A percentile compares a stretch with the other conserved stretches of the same genome.
phyloP scores from a whole-genome alignment of 2,888 invertebrate genomes.

The Eilema depressum region DNA sequence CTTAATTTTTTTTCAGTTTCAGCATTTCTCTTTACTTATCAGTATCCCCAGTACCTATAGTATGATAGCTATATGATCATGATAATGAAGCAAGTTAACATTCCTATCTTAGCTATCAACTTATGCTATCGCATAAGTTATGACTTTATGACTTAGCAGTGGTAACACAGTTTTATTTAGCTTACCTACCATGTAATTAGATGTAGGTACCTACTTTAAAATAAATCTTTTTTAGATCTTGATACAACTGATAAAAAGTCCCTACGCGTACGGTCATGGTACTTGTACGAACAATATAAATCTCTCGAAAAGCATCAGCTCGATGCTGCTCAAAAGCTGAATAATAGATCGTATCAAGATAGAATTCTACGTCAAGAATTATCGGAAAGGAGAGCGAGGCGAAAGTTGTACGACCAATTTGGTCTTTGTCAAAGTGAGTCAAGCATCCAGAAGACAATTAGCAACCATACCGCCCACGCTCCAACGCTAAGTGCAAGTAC shows the following conservation, averaged over 20 bases:
- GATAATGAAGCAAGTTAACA: not conserved
- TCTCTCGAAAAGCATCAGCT: slow-evolving; percentile 74
- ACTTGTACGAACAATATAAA: slow-evolving; percentile 80
- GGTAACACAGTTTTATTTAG: not conserved
- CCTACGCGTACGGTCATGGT: slow-evolving; percentile 79
- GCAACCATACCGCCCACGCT: slow-evolving; percentile 36
- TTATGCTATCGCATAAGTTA: no score
- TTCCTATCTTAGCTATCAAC: no score
- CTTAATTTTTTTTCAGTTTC: slow-evolving; percentile 31
- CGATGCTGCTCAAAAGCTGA: slow-evolving; percentile 70
- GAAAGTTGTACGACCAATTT: slow-evolving; percentile 66
- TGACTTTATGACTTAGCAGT: no score
- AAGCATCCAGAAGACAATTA: slow-evolving; percentile 47
- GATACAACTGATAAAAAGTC: slow-evolving; percentile 68
- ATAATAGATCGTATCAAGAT: slow-evolving; percentile 71
- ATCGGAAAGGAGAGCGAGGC: slow-evolving; percentile 69
- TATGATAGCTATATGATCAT: not conserved
- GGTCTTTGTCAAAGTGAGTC: slow-evolving; percentile 62
- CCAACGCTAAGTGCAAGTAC: slow-evolving; percentile 55
- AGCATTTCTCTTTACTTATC: not conserved
- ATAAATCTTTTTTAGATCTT: slow-evolving; percentile 60
- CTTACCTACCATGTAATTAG: not conserved
- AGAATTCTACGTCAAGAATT: slow-evolving; percentile 71
- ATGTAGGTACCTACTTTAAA: slow-evolving; percentile 30
- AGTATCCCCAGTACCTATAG: not conserved